Percentiles rank a stretch among this genome's conserved stretches.
Conservation (phyloP, 2,888 invertebrate species). For the Drosophila dives region DNA sequence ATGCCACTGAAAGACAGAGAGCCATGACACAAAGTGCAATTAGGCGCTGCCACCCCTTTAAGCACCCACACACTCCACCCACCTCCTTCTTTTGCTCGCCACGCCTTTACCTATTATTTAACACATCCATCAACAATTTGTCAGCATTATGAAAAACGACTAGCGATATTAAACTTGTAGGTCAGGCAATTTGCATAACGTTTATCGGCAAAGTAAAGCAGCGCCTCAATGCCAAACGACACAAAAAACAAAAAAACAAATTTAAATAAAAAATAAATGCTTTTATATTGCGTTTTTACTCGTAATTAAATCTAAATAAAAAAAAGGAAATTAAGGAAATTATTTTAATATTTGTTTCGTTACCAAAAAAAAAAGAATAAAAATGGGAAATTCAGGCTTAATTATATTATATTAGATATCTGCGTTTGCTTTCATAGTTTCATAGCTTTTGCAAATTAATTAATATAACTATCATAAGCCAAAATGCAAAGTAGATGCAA, state of each 20-base stretch:
- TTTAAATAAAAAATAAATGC: not conserved
- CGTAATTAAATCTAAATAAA: conserved; percentile 57
- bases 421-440: not conserved
- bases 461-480: not conserved
- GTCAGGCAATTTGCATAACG: conserved; percentile 70
- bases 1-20: conserved; percentile 42
- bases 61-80: not conserved
- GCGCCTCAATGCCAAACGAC: conserved; percentile 37
- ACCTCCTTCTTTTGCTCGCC: not conserved
- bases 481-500: not conserved
- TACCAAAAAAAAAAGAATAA: not conserved
- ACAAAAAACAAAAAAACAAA: conserved; percentile 2
- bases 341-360: not conserved
- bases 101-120: conserved; percentile 39
- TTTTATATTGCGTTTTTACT: conserved; percentile 28
- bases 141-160: conserved; percentile 61
- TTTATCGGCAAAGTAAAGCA: conserved; percentile 59
- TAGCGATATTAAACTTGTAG: conserved; percentile 20
- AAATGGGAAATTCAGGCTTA: not conserved
- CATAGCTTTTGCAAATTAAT: not conserved
- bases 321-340: not conserved
- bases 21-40: conserved; percentile 53
- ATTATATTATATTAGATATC: not conserved
- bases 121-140: conserved; percentile 78
- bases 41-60: conserved; percentile 21